Evolutionary conservation across 2,888 invertebrate species (phyloP), one percentile per base, ranked within the genome.

Genomic region (Parelbella ahira): DNA sequence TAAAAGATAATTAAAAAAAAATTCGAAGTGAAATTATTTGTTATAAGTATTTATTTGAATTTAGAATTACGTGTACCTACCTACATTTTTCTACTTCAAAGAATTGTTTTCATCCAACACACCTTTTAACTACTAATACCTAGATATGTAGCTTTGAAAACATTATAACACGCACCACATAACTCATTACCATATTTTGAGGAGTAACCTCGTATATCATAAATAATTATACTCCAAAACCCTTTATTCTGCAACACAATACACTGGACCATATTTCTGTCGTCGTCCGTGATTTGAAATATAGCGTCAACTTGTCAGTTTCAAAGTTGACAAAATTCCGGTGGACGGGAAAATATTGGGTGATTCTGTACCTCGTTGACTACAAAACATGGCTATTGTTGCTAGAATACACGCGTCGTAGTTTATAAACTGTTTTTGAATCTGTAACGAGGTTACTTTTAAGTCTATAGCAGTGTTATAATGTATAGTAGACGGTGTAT

Each of bases 281-380:
- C 38, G 46, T 48, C 45, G 47, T 48, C 44, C 30, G 27, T 45
- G 48, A 43, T 34, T 37, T 48, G 44, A 51, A 50, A 54, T 47
- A 54, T 50, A 46, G 45, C 37, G 32, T 41, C 18, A 37, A 47
- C 53, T 47, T 51, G 42, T 50, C 44, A 46, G 37, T 8, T 39
- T 45, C 25, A 27, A 20, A 36, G 23, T 30, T 42, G 29, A 42
- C 42, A 42, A 36, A 42, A 34, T 42, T 42, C 28, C 28, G 12
- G 42, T 28, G 20, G 42, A 42, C 42, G 18, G 21, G 12, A 42
- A 36, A 42, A 36, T 34, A 42, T 42, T 42, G 23, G 42, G 29
- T 23, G 18, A 42, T 29, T 42, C 13, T 19, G 21, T 34, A 23
- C 42, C 33, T 34, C 27, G 34, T 15, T 6, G 34, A 21, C 33